Conservation (phyloP, 2,888 invertebrate species). For the Pyrochroa serraticornis region DNA sequence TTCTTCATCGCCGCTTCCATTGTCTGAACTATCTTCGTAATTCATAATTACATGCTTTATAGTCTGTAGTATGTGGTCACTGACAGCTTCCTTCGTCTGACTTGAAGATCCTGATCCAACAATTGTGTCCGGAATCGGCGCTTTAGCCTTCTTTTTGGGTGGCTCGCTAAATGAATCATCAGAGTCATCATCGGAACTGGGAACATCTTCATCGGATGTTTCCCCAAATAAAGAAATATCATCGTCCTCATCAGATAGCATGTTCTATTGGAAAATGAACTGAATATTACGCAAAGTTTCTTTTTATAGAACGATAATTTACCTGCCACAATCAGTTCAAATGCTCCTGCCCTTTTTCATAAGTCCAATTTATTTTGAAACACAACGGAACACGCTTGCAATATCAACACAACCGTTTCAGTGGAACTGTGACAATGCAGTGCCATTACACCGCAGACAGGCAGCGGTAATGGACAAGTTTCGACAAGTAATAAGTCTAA, state of each 20-base stretch:
- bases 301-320: conserved; percentile 3
- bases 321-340: conserved; percentile 1
- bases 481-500: too few species aligned
- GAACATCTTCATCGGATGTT: conserved; percentile 2
- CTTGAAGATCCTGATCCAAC: conserved; percentile 1
- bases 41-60: conserved; percentile 2
- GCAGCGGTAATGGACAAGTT: too few species aligned
- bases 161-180: not conserved
- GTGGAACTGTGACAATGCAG: too few species aligned
- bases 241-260: conserved; percentile 5
- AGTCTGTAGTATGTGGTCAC: conserved; percentile 1
- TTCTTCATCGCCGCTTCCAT: conserved; percentile 2
- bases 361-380: not conserved
- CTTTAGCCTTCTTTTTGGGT: conserved; percentile 1
- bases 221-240: not conserved
- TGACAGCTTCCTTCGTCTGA: not conserved
- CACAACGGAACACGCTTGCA: not conserved
- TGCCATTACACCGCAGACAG: too few species aligned
- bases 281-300: conserved; percentile 1
- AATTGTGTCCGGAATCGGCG: not conserved
- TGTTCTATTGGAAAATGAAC: conserved; percentile 3
- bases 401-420: not conserved
- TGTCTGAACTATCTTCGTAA: not conserved
- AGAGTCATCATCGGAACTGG: conserved; percentile 3
- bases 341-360: conserved; percentile 2